Evolutionary conservation across 2,888 invertebrate species (phyloP), one percentile per base, ranked within the genome.

Genomic region (Sthenelais limicola): DNA sequence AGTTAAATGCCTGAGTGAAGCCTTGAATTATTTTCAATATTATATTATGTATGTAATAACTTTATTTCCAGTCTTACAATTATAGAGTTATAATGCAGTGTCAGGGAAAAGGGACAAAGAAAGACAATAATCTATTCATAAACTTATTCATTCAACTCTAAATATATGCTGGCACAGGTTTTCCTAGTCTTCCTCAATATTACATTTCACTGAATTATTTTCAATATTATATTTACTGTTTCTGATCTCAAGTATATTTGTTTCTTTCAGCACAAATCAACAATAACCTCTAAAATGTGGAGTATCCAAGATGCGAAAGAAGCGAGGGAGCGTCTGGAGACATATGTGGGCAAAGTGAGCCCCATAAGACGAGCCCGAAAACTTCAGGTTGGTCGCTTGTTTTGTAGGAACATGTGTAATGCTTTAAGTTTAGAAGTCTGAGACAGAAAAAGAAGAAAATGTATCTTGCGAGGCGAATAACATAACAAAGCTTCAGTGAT

Each of bases 311-410:
- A 43, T n/a, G 67, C 67, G 2, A 48, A 43, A 32, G 67, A 67
- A 21, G 67, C 67, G 18, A 35, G 67, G 2, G 48, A 48, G 38
- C 30, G 56, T 15, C 54, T 70, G 5, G 62, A 71, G 58, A 47
- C 26, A 47, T 72, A 68, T 68, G 71, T 80, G 49, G 84, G 83
- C 5, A 74, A 78, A 56, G 83, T 83, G 9, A 78, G 75, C 48
- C 79, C 80, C 72, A 80, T 85, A 3, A 77, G 80, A 35, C 77
- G 80, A 72, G 84, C 83, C 26, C 75, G 85, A 7, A 83, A 82
- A 76, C 70, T 85, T 33, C 82, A 84, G 82, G 85, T 85, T 68
- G 71, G 74, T 3, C 26, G 30, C 3, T 33, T 32, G 15, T 28
- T 58, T 32, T 4, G 28, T 7, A 15, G 4, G 30, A 26, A n/a